Evolutionary conservation across 1,140 invertebrate genomes (phyloP).

Genomic region (Oncopodura yosiiana): DNA sequence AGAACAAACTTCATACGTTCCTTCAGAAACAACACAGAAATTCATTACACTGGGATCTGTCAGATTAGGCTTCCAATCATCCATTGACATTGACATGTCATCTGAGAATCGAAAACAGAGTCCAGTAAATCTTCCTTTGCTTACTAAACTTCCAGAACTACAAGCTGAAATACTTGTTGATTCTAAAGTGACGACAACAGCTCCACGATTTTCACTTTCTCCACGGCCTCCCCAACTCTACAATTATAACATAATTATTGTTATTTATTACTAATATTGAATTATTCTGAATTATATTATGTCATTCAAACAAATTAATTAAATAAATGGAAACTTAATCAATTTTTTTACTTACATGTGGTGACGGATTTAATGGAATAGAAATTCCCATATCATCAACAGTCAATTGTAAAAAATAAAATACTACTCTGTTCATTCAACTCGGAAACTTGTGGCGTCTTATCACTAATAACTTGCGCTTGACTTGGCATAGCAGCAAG

Average conservation of each 20-base stretch:
- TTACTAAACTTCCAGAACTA: constrained; percentile 63
- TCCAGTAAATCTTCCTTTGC: constrained; percentile 63
- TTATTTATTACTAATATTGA: background rate
- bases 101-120: constrained; percentile 88
- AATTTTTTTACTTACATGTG: constrained; percentile 42
- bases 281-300: background rate
- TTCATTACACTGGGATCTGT: constrained; percentile 78
- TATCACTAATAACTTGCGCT: background rate
- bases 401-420: constrained; percentile 83
- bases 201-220: constrained; percentile 72
- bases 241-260: background rate
- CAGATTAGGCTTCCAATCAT: constrained; percentile 93
- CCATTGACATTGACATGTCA: constrained; percentile 93
- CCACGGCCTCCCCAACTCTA: constrained; percentile 24
- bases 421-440: constrained; percentile 58
- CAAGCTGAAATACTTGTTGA: constrained; percentile 86
- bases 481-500: constrained; percentile 56
- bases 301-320: background rate
- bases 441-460: constrained; percentile 7
- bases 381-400: constrained; percentile 96
- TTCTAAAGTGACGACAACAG: constrained; percentile 87
- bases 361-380: constrained; percentile 74
- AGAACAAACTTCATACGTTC: constrained; percentile 67
- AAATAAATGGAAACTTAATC: constrained; percentile 11
- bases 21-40: constrained; percentile 91